Conservation (phyloP, 2,113 vertebrate genomes). For the Apteryx owenii region DNA sequence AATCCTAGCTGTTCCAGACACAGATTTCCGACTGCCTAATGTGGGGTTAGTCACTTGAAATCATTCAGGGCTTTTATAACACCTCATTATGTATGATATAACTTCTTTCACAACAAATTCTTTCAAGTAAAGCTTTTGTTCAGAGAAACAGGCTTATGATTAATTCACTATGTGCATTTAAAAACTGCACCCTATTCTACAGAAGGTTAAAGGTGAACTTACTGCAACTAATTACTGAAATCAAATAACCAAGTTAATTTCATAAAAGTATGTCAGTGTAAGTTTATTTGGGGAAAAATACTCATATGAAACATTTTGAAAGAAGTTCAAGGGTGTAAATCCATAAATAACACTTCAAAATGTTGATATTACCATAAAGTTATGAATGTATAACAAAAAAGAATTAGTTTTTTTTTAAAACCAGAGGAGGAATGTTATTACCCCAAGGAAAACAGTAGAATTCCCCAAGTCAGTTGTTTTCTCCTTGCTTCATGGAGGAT, state of each 20-base stretch:
- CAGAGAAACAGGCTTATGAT: not conserved
- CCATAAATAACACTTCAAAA: not conserved
- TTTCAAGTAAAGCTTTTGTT: slow-evolving; percentile 31
- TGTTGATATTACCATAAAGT: not conserved
- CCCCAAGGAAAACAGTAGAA: not conserved
- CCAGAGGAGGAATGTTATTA: not conserved
- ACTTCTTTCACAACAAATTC: slow-evolving; percentile 22
- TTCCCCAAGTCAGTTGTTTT: not conserved
- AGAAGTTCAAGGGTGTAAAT: not conserved
- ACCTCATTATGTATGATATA: slow-evolving; percentile 49
- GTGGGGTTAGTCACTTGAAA: slow-evolving; percentile 18
- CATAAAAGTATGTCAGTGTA: not conserved
- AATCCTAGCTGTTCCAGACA: slow-evolving; percentile 5
- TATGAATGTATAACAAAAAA: not conserved
- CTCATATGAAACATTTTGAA: not conserved
- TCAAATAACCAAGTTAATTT: not conserved
- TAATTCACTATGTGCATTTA: slow-evolving; percentile 5
- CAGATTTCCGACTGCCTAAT: not conserved
- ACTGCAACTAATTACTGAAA: not conserved
- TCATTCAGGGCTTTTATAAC: slow-evolving; percentile 16
- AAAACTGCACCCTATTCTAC: not conserved
- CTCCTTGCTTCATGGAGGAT: not conserved
- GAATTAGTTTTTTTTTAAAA: slow-evolving; percentile 1
- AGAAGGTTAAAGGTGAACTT: slow-evolving; percentile 18
- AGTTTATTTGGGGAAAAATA: not conserved